phyloP scores from a whole-genome alignment of 2,113 vertebrate species.

The Salvelinus sp. region DNA sequence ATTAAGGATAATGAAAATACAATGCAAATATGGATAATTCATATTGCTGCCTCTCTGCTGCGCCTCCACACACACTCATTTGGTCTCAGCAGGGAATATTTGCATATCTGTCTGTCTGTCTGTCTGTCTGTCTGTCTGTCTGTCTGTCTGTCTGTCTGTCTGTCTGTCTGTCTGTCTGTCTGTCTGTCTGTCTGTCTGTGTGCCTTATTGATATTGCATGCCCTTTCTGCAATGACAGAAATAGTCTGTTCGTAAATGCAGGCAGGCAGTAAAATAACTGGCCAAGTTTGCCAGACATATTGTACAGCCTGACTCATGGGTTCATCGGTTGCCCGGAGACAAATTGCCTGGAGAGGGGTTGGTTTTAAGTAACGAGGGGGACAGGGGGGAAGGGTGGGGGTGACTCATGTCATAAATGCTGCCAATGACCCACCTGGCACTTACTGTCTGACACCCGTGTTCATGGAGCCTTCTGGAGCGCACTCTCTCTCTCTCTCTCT shows the following conservation, averaged over 20 bases:
- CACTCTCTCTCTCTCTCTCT: no score
- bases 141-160: background rate
- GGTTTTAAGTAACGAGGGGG: background rate
- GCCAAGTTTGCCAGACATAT: background rate
- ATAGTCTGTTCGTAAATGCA: background rate
- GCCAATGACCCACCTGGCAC: background rate
- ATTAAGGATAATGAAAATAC: conserved; percentile 8
- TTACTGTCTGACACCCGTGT: background rate
- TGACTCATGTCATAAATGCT: background rate
- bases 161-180: no score
- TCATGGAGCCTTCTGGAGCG: background rate
- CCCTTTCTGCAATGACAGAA: background rate
- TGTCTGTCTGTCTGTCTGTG: no score
- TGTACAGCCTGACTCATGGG: background rate
- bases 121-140: no score
- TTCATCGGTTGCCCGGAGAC: background rate
- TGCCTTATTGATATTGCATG: no score
- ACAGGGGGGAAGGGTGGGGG: background rate
- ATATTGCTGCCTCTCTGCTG: background rate
- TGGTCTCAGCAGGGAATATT: background rate
- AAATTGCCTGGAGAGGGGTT: background rate
- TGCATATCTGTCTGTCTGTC: background rate
- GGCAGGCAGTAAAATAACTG: background rate
- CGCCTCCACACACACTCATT: background rate
- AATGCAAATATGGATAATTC: conserved; percentile 11